Percentiles rank a stretch among this genome's conserved stretches.
These are phyloP conservation scores for Pseudochaenichthys georgianus DNA, from an alignment of 2,797 vertebrate species.

Conservation along the genomic window DNA sequence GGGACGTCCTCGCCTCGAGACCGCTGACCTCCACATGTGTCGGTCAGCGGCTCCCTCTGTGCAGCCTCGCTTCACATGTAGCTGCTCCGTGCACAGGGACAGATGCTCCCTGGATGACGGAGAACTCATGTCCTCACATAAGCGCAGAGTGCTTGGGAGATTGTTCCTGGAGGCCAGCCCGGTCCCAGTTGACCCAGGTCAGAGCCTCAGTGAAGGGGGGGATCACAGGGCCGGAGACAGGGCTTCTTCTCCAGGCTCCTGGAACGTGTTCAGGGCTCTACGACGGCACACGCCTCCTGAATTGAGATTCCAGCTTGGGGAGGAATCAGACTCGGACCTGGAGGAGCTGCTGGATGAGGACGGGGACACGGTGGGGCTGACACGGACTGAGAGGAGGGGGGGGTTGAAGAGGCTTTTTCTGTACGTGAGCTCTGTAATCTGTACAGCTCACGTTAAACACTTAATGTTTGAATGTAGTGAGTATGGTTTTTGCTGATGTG, in stretches of 20 bases:
- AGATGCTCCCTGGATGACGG: constrained; percentile 4
- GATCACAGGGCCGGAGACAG: background rate
- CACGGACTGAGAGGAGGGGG: background rate
- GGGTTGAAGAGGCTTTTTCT: background rate
- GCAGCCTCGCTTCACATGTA: constrained; percentile 10
- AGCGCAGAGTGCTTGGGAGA: background rate
- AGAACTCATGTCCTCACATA: background rate
- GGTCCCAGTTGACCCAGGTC: too few relatives aligned
- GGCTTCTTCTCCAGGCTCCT: background rate
- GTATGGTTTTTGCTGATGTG: background rate
- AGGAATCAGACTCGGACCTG: constrained; percentile 8
- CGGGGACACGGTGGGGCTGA: background rate
- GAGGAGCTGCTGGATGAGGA: constrained; percentile 25
- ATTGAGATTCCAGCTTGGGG: constrained; percentile 6
- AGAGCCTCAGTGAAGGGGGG: background rate
- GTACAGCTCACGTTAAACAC: background rate
- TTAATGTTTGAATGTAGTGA: background rate
- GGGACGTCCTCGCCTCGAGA: background rate
- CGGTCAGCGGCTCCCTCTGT: background rate
- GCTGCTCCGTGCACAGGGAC: constrained; percentile 3
- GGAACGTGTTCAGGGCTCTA: background rate
- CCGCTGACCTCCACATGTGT: background rate
- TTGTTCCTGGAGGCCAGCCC: background rate
- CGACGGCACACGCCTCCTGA: background rate
- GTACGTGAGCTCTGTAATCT: background rate